Base-by-base conservation (phyloP, 1,140 invertebrate species). In the Agrilus planipennis region DNA sequence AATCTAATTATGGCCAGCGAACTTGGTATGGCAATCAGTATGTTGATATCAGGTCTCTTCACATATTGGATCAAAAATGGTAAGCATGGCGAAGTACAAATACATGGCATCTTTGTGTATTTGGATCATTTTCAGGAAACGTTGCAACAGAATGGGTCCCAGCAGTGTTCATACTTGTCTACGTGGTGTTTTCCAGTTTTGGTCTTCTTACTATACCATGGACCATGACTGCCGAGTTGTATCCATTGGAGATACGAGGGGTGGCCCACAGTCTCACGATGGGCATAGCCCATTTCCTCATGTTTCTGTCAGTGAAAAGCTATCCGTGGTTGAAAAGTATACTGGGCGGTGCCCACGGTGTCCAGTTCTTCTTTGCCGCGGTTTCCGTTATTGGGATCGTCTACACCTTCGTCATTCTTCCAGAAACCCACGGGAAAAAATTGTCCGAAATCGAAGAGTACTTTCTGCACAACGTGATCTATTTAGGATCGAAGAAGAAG, bases 341-440 rank as follows among this genome's bases (percentile, higher is more conserved):
- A 5, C 12, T 31, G 4, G 29, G 29, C 7, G 10, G 10, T 6
- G 7, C 29, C 5, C n/a, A n/a, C n/a, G 29, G 15, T 6, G 6
- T 31, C 6, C 29, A 31, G 29, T 31, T 10, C 12, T 31, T 31
- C 29, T 31, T 10, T 16, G 29, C 10, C 4, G 29, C 15, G 6
- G 5, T 31, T 6, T 31, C 29, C 4, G 7, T 31, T 10, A 14
- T 4, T 5, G n/a, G 53, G 49, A 4, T 63, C 0, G 47, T 70
- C 2, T 76, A 73, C 49, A 73, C 75, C n/a, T 69, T 65, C 40
- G 45, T 77, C 10, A 59, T 73, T 45, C 60, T 81, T 7, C 78
- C 78, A 0, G 79, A 81, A 57, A 81, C 79, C 1, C 77, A 79
- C 52, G 69, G 66, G 10, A 76, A 72, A 50, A 70, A 68, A 27